Percentiles rank a stretch among this genome's conserved stretches.
These are phyloP conservation scores for Neoascia interrupta DNA, from an alignment of 2,888 invertebrate genomes.

Conservation along the genomic window DNA sequence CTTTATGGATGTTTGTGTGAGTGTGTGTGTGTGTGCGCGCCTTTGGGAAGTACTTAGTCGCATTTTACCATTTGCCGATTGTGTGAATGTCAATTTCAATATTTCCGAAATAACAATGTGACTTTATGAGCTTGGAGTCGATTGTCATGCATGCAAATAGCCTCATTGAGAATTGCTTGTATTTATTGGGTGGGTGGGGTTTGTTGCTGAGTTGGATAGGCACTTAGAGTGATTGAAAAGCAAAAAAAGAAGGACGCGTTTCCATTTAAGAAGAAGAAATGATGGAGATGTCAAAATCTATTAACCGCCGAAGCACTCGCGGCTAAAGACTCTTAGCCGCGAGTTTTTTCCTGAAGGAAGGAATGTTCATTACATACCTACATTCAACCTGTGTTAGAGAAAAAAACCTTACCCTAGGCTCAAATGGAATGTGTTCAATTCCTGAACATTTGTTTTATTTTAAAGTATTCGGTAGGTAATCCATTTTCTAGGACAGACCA, in stretches of 20 bases:
- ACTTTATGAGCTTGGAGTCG: constrained; percentile 69
- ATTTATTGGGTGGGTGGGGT: neutral
- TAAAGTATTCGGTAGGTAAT: too few relatives aligned
- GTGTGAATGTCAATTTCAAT: constrained; percentile 66
- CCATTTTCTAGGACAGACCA: too few relatives aligned
- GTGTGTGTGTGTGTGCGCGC: constrained; percentile 4
- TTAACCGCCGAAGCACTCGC: too few relatives aligned
- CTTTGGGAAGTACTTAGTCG: constrained; percentile 51
- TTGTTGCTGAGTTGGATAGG: neutral
- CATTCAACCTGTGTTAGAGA: too few relatives aligned
- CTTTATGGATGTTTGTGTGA: neutral
- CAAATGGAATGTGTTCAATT: too few relatives aligned
- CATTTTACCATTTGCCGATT: constrained; percentile 62
- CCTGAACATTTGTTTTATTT: too few relatives aligned
- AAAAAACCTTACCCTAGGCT: too few relatives aligned
- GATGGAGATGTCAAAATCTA: constrained; percentile 11
- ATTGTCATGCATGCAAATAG: constrained; percentile 79
- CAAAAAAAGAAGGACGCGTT: constrained; percentile 4
- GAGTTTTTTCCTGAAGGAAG: too few relatives aligned
- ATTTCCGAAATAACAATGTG: constrained; percentile 65
- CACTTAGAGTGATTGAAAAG: constrained; percentile 52
- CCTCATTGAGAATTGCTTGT: constrained; percentile 73
- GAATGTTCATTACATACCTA: too few relatives aligned
- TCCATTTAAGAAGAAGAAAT: constrained; percentile 7
- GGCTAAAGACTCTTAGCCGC: too few relatives aligned